Evolutionary conservation across 2,113 vertebrate genomes (phyloP), one percentile per base, ranked within the genome.

Genomic region (Arothron firmamentum): DNA sequence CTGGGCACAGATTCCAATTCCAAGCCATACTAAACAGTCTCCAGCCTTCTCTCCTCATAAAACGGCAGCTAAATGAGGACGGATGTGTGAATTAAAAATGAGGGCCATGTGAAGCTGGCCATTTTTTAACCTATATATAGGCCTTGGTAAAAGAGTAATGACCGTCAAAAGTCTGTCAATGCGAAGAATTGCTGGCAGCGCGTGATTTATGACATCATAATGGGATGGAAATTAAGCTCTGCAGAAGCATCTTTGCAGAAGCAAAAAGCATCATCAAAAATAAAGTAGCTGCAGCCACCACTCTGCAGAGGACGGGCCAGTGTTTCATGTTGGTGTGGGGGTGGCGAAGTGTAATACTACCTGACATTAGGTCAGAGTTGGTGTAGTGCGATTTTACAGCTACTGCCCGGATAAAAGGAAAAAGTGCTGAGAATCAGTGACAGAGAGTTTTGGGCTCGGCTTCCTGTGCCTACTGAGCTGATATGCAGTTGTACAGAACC

Each of bases 381-480:
- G 43, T 48, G 34, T 38, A 62, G 65, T 42, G 28, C 42, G 47
- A 78, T 25, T 46, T 62, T 71, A 48, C n/a, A 59, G 25, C 42
- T 5, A 4, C 12, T 19, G 48, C 2, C 43, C 28, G 23, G 52
- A 41, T 41, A 21, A 21, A 13, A 1, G 18, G 51, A 56, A 41
- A 25, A 67, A n/a, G 21, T 31, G 21, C 38, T 67, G 16, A 0
- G 34, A 38, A 9, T 38, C 34, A 4, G 34, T 38, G 34, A 31
- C 28, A 38, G 19, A 38, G 52, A 73, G 62, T 72, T 72, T 45
- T 60, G 94, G 96, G 92, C 93, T 87, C 90, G 93, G 92, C 92
- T 93, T 98, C 94, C 95, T 87, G 97, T 99, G 96, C 97, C 97
- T 98, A 99, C 97, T 99, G 97, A 99, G 93, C 96, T 99, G 97